Evolutionary conservation across 2,113 vertebrate species (phyloP).

Genomic region (Eolophus roseicapilla): DNA sequence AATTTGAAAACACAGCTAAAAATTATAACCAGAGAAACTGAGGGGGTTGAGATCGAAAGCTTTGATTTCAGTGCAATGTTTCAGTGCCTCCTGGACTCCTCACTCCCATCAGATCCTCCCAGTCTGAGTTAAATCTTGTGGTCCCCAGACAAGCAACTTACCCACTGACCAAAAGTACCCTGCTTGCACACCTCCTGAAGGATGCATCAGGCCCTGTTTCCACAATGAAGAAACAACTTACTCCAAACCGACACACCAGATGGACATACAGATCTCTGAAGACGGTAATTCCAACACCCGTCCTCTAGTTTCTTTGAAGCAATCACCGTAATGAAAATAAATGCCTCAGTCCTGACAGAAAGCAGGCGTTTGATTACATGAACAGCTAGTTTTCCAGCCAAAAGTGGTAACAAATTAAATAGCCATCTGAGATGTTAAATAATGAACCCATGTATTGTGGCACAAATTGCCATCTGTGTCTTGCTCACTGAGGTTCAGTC

Average conservation of each 20-base stretch:
- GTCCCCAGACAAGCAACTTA: background rate
- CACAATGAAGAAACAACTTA: background rate
- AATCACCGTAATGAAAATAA: constrained; percentile 38
- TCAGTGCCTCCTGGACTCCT: background rate
- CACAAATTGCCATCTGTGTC: background rate
- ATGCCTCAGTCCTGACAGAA: constrained; percentile 1
- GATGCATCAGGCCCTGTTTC: background rate
- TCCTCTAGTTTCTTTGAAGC: background rate
- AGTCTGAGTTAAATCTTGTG: background rate
- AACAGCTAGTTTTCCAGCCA: constrained; percentile 14
- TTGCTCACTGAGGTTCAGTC: background rate
- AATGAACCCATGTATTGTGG: background rate
- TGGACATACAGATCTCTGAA: background rate
- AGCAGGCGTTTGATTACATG: constrained; percentile 25
- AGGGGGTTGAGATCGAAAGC: background rate
- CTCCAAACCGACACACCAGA: background rate
- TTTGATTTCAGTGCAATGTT: background rate
- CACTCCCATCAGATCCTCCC: background rate
- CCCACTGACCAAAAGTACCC: background rate
- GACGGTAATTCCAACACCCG: background rate
- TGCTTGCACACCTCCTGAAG: background rate
- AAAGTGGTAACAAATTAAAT: constrained; percentile 47
- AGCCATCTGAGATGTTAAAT: constrained; percentile 35
- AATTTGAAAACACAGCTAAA: background rate
- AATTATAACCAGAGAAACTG: background rate